These are phyloP conservation scores for Metallyticus violacea DNA, from an alignment of 2,888 invertebrate genomes.

Conservation along the genomic window DNA sequence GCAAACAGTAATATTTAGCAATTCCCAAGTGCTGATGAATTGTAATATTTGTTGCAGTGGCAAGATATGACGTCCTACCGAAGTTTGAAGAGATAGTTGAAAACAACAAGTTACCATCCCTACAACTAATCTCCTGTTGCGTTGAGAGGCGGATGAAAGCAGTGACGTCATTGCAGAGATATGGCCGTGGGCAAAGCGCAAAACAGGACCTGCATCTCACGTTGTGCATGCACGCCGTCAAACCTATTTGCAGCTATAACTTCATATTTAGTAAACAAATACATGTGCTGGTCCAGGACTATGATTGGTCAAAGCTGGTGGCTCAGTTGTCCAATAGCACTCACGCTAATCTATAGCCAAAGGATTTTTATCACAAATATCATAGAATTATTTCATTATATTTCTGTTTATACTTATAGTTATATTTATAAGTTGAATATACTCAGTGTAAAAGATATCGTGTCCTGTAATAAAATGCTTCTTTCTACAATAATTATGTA, in stretches of 20 bases:
- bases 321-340: too few species aligned
- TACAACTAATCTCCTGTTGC: background rate
- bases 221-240: too few species aligned
- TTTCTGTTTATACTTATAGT: too few species aligned
- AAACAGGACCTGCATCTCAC: background rate
- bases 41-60: background rate
- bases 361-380: background rate
- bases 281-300: background rate
- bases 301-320: too few species aligned
- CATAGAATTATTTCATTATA: background rate
- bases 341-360: too few species aligned
- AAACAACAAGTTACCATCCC: background rate
- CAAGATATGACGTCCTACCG: background rate
- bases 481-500: too few species aligned
- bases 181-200: too few species aligned
- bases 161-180: background rate
- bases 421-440: too few species aligned
- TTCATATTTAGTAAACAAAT: background rate
- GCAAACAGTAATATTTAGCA: too few species aligned
- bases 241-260: background rate
- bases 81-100: background rate
- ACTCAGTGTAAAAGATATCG: too few species aligned
- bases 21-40: too few species aligned
- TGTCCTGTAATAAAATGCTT: too few species aligned
- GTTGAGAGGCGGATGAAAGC: background rate